Percentiles rank a stretch among this genome's conserved stretches.
Evolutionary conservation across 2,797 vertebrate genomes (phyloP).

Genomic region (Chiroxiphia lanceolata): DNA sequence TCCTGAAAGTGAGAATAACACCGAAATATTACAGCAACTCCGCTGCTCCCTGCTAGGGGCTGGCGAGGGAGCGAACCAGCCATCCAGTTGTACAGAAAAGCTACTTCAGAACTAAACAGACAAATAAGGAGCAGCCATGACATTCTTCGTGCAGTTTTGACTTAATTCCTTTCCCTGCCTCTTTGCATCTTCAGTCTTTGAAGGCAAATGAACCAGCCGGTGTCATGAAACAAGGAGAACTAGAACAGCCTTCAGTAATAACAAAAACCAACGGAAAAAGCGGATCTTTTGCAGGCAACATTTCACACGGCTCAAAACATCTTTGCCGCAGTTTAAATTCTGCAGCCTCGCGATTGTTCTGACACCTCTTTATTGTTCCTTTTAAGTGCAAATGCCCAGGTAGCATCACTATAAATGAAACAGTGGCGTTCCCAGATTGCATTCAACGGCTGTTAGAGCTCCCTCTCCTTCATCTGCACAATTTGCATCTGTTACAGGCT

Average conservation of each 20-base stretch:
- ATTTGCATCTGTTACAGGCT: constrained; percentile 24
- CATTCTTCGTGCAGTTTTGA: constrained; percentile 56
- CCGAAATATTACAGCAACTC: background rate
- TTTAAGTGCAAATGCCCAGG: constrained; percentile 63
- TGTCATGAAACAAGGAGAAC: constrained; percentile 66
- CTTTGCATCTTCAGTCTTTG: constrained; percentile 48
- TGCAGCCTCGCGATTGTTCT: constrained; percentile 41
- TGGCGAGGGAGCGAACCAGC: constrained; percentile 21
- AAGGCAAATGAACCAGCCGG: constrained; percentile 67
- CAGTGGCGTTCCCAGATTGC: constrained; percentile 42
- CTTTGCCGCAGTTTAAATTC: constrained; percentile 39
- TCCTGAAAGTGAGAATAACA: background rate
- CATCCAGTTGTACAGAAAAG: background rate
- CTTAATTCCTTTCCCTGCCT: constrained; percentile 62
- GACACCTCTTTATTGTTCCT: constrained; percentile 49
- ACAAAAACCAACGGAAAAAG: constrained; percentile 55
- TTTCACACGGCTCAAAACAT: constrained; percentile 36
- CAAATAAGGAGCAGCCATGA: constrained; percentile 24
- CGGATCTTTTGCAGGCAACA: constrained; percentile 53
- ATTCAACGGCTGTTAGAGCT: constrained; percentile 18
- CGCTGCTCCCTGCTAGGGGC: background rate
- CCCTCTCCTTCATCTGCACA: constrained; percentile 35
- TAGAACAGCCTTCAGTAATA: constrained; percentile 67
- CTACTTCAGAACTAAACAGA: constrained; percentile 34
- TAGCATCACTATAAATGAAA: constrained; percentile 55